Evolutionary conservation across 1,140 invertebrate genomes (phyloP).

Genomic region (Trachymyrmex cornetzi): DNA sequence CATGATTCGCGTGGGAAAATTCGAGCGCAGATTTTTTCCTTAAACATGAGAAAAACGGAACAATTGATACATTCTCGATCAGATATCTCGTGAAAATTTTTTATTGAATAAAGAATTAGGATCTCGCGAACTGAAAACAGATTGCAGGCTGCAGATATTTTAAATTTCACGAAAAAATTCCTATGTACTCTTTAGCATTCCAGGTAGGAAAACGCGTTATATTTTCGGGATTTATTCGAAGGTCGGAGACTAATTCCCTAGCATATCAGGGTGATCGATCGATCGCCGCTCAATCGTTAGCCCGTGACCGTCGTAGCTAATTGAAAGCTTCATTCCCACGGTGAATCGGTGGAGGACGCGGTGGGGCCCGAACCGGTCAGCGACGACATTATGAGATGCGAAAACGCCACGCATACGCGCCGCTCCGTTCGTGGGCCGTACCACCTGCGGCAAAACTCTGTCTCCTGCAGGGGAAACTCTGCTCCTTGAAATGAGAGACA

Average conservation of each 20-base stretch:
- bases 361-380: slow-evolving; percentile 52
- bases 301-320: slow-evolving; percentile 29
- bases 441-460: slow-evolving; percentile 57
- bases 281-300: slow-evolving; percentile 34
- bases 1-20: neutral
- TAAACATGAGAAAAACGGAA: neutral
- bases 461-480: slow-evolving; percentile 40
- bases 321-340: slow-evolving; percentile 48
- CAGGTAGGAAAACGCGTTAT: neutral
- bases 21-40: neutral
- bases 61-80: neutral
- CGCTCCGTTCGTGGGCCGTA: slow-evolving; percentile 51
- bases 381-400: slow-evolving; percentile 41
- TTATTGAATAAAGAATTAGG: neutral
- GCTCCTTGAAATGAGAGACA: slow-evolving; percentile 36
- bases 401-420: slow-evolving; percentile 45
- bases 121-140: neutral
- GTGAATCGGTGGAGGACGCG: slow-evolving; percentile 16
- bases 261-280: neutral
- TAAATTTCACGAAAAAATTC: neutral
- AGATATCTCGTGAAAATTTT: neutral
- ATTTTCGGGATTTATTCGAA: neutral
- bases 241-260: neutral
- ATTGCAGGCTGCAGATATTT: neutral
- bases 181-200: neutral